Base-by-base conservation (phyloP, 1,140 invertebrate genomes). In the Tenebrio molitor region DNA sequence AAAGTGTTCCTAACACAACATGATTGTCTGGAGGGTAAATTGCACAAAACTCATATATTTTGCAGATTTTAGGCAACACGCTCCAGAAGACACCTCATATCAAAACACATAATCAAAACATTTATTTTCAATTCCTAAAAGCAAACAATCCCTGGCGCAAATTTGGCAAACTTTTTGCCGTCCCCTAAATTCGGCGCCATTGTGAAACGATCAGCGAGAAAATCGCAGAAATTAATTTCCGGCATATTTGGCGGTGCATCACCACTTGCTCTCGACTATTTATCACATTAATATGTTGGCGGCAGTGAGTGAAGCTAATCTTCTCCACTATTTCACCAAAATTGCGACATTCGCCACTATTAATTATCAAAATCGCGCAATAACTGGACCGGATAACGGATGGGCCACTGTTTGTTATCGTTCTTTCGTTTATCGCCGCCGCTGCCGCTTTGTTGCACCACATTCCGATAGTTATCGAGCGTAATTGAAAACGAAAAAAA, bases 311-410 rank as follows among this genome's bases (percentile, higher is more conserved):
- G 50, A 29, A 58, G 50, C 50, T 58, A 58, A 58, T 58, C 50
- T 58, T 58, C 50, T 25, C 10, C 23, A 58, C 21, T 58, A 58
- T 58, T 58, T 58, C 50, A 58, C 50, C 50, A 12, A 58, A 58
- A 58, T 58, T 58, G 23, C 50, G 50, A 58, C 50, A 29, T 58
- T 58, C 23, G 10, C 21, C 12, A 29, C 50, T 53, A 58, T 58
- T 58, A 58, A 58, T 58, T 58, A 58, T 33, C 50, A 58, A 58
- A 58, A 58, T 58, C 50, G 50, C 12, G 50, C 50, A 58, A 58
- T 58, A 58, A 58, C 50, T 58, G 50, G 50, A 58, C 23, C 12
- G 50, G 29, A 58, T 58, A 58, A 58, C 50, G 23, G 29, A 58
- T 58, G 21, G 50, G 19, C 19, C n/a, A 17, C 21, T 58, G 15